Base-by-base conservation (phyloP, 2,888 invertebrate genomes). In the Synergus gifuensis region DNA sequence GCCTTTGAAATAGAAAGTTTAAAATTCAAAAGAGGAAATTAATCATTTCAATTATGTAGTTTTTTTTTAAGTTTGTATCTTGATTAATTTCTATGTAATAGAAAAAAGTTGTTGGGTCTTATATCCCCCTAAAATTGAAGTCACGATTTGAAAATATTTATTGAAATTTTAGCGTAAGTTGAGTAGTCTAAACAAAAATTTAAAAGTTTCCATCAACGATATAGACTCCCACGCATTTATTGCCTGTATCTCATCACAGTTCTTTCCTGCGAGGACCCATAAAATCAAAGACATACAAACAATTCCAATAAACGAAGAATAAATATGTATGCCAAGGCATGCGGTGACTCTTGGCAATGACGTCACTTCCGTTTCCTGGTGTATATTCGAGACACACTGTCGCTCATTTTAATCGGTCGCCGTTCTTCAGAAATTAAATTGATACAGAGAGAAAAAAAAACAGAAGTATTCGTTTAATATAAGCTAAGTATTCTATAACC, bases 281-380 rank as follows among this genome's bases (percentile, higher is more conserved):
- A 78, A 60, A 77, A 18, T 63, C 81, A 81, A 83, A 86, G 85
- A 76, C 86, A 88, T 88, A 88, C 87, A 89, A 89, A 89, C 88
- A 87, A 87, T 89, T 89, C 88, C 86, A 86, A 88, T 88, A 88
- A 90, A 88, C 87, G 88, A 86, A 84, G 86, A 85, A 88, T 86
- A 85, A 87, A 87, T 87, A 85, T 85, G 87, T 83, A 80, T 83
- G 84, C 79, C 79, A 80, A 82, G 83, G 83, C 83, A 83, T 79
- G 73, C 85, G 82, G 79, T 82, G 82, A 82, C 80, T 84, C 85
- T 84, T 80, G 84, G 78, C 76, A 78, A 82, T 90, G 89, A 90
- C 89, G 90, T 90, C 89, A 91, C 88, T 90, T 91, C 91, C 91
- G 91, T 89, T 91, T 90, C 88, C 89, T 88, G 88, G 88, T 88